A percentile compares a stretch with the other conserved stretches of the same genome.
Evolutionary conservation across 2,113 vertebrate species (phyloP).

Genomic region (Ascaphus truei): DNA sequence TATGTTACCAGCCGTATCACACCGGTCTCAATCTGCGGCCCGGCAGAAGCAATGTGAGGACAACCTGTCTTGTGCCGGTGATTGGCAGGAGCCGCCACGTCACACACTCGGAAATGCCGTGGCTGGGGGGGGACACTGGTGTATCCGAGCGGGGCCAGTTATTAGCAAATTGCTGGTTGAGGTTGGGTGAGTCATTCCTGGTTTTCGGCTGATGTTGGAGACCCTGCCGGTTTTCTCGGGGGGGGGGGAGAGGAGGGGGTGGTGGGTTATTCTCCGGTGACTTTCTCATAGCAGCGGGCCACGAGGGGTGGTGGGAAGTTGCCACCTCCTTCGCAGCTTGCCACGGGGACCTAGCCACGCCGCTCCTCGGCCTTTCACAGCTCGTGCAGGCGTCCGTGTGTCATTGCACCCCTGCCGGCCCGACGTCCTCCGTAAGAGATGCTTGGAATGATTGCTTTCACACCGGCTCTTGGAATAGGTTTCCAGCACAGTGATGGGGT

Average conservation of each 20-base stretch:
- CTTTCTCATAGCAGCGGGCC: conserved; percentile 26
- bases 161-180: background rate
- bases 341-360: conserved; percentile 3
- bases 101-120: background rate
- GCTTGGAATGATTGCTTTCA: background rate
- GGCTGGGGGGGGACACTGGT: background rate
- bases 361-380: background rate
- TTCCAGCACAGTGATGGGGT: background rate
- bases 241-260: background rate
- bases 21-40: background rate
- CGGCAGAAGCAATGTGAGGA: background rate
- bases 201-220: background rate
- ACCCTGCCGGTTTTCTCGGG: background rate
- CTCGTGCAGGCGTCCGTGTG: background rate
- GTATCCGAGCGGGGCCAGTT: background rate
- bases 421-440: background rate
- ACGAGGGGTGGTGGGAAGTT: background rate
- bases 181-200: background rate
- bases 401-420: conserved; percentile 8
- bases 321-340: conserved; percentile 9
- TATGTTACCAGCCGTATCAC: no score
- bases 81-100: background rate
- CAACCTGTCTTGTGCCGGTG: background rate
- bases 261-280: conserved; percentile 13
- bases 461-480: background rate